Base-by-base conservation (phyloP, 2,797 vertebrate genomes). In the Percopsis omiscomaycus region DNA sequence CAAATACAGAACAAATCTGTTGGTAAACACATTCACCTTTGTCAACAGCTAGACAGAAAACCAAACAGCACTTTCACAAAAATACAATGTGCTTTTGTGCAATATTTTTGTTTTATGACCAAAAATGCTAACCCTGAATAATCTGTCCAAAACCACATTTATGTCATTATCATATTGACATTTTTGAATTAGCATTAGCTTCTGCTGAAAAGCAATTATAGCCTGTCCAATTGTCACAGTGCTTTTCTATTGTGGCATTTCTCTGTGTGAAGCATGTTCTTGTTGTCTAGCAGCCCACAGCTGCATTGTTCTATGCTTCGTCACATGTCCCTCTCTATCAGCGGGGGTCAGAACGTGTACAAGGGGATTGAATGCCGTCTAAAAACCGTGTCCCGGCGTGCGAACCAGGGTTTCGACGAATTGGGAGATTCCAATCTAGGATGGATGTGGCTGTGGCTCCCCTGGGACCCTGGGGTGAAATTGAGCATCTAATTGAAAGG, bases 401-500 rank as follows among this genome's bases (percentile, higher is more conserved):
- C 14, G 75, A 55, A 45, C 72, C 42, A 55, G 56, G 58, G 73
- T 37, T 61, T 60, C 22, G 62, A 61, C 74, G 69, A 82, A 22
- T 85, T 79, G 81, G 71, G 64, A 83, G 73, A 85, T 87, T 86
- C 83, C 87, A 92, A 91, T 92, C 89, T 91, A 32, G 42, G 74
- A 82, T 79, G 83, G 80, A 55, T 77, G 82, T 80, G 79, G 74
- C 71, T 75, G 84, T 75, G 75, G 68, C 73, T 90, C 92, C 91
- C 88, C 1, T 53, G 91, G 81, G 92, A 88, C 80, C 30, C 44
- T 1, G 55, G 47, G 86, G 84, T 89, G 91, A 92, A 93, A 93
- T 93, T 81, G 92, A 92, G 89, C 87, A 79, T 87, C 89, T 93
- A 93, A 92, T 92, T 91, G 91, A 92, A 92, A 93, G 89, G 90